These are phyloP conservation scores for Yponomeuta malinellus DNA, from an alignment of 2,888 invertebrate genomes.

Conservation along the genomic window DNA sequence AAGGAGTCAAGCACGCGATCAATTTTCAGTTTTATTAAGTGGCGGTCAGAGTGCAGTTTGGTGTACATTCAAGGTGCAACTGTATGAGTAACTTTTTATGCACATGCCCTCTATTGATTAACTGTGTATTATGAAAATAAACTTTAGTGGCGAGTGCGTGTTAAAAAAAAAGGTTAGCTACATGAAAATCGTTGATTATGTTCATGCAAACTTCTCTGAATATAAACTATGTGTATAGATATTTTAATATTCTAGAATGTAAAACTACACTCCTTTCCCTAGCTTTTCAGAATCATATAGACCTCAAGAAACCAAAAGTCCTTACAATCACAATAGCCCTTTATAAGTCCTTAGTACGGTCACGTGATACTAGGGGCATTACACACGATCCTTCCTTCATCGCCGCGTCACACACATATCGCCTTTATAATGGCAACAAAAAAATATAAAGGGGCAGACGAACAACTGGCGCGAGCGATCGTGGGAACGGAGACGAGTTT, in stretches of 20 bases:
- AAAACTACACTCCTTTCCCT: neutral
- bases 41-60: neutral
- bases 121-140: conserved; percentile 58
- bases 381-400: conserved; percentile 36
- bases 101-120: conserved; percentile 58
- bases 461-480: conserved; percentile 73
- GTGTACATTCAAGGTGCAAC: neutral
- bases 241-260: no score
- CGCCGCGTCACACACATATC: conserved; percentile 56
- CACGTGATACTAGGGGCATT: conserved; percentile 17
- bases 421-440: conserved; percentile 34
- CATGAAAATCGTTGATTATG: conserved; percentile 36
- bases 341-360: neutral
- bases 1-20: neutral
- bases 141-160: conserved; percentile 44
- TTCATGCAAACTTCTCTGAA: conserved; percentile 19
- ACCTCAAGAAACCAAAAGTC: neutral
- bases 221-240: neutral
- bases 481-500: conserved; percentile 71
- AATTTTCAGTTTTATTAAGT: neutral
- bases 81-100: conserved; percentile 32
- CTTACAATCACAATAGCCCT: neutral
- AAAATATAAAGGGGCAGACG: conserved; percentile 55
- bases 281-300: neutral
- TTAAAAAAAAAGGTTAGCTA: conserved; percentile 37